phyloP scores from a whole-genome alignment of 2,113 vertebrate species.

The Rhea pennata region DNA sequence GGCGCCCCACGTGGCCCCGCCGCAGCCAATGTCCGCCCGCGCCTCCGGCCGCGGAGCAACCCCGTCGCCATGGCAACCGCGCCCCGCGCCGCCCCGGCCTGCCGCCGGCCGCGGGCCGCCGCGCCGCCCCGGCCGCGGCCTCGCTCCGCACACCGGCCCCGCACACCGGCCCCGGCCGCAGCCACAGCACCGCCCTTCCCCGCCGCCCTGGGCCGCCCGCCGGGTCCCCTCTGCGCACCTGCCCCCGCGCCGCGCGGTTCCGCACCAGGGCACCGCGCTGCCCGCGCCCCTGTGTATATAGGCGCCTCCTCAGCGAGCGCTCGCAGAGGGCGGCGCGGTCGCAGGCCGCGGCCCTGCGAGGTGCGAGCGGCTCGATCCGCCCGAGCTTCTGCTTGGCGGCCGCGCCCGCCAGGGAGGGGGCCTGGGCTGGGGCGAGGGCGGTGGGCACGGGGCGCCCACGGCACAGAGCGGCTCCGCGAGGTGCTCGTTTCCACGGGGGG shows the following conservation, averaged over 20 bases:
- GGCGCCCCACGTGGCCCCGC: not conserved
- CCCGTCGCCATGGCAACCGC: not conserved
- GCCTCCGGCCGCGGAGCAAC: not conserved
- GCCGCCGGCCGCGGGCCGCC: not conserved
- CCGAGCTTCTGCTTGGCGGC: not conserved
- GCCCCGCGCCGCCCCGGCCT: not conserved
- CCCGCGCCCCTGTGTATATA: too few species aligned
- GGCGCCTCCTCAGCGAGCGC: too few species aligned
- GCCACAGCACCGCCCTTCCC: too few species aligned
- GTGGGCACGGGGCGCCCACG: too few species aligned
- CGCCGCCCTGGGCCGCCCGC: not conserved
- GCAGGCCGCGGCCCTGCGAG: too few species aligned
- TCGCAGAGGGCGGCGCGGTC: too few species aligned
- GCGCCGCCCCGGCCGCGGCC: not conserved
- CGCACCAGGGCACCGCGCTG: too few species aligned
- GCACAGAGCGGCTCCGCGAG: too few species aligned
- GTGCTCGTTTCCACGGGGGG: too few species aligned
- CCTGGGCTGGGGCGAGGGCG: too few species aligned
- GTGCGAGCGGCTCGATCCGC: too few species aligned
- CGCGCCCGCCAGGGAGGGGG: not conserved
- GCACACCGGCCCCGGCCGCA: not conserved
- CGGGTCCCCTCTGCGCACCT: fast-evolving
- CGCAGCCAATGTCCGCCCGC: not conserved
- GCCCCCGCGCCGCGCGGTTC: too few species aligned
- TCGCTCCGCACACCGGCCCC: not conserved